Percentiles rank a stretch among this genome's conserved stretches.
These are phyloP conservation scores for Lasioglossum pauxillum DNA, from an alignment of 2,888 invertebrate species.

Conservation along the genomic window DNA sequence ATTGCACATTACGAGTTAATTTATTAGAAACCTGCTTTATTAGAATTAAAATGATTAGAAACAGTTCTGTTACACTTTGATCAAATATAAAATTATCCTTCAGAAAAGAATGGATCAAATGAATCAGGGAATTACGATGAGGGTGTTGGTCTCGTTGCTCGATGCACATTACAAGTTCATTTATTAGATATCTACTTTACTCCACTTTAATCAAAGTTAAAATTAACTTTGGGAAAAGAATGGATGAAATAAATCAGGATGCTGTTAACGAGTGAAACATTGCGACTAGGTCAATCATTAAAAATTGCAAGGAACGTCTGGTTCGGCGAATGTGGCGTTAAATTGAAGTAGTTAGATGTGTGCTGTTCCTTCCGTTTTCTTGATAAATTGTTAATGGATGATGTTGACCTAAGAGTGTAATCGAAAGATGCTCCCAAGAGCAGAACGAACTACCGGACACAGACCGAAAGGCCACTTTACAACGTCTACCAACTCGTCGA, in stretches of 20 bases:
- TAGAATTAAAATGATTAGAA: too few species aligned
- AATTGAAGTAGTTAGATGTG: neutral
- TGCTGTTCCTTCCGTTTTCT: neutral
- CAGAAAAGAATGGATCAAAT: too few species aligned
- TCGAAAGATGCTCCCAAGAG: neutral
- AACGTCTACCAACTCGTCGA: neutral
- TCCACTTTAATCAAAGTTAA: too few species aligned
- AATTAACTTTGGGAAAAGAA: too few species aligned
- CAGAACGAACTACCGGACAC: neutral
- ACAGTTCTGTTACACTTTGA: too few species aligned
- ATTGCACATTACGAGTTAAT: too few species aligned
- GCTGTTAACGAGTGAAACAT: neutral
- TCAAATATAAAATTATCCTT: neutral
- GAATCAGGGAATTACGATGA: too few species aligned
- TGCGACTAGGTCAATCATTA: neutral
- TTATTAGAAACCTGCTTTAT: too few species aligned
- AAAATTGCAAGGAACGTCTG: neutral
- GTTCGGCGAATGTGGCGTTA: neutral
- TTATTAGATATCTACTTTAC: too few species aligned
- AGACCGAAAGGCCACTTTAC: conserved; percentile 1
- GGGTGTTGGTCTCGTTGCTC: too few species aligned
- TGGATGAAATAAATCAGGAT: neutral
- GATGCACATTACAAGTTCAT: too few species aligned
- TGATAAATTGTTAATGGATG: neutral
- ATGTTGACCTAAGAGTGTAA: neutral